phyloP scores from a whole-genome alignment of 2,797 vertebrate genomes.

The Danio albolineatus region DNA sequence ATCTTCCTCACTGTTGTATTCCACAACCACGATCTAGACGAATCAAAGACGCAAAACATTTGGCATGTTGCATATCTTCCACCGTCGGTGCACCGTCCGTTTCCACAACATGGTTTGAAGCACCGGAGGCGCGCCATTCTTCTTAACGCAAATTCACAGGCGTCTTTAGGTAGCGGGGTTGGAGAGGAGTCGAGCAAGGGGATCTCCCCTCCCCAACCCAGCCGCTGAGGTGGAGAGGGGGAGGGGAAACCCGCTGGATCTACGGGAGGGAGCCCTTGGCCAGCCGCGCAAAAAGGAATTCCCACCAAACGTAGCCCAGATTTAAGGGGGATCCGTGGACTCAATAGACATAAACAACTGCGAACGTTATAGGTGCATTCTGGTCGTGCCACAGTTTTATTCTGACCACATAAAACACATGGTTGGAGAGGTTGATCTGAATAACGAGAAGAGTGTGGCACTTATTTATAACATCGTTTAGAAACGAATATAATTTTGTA shows the following conservation, averaged over 20 bases:
- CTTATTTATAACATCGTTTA: not conserved
- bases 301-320: constrained; percentile 69
- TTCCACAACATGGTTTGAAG: constrained; percentile 28
- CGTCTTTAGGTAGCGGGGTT: constrained; percentile 76
- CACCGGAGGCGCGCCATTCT: constrained; percentile 54
- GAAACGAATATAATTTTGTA: not conserved
- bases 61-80: constrained; percentile 38
- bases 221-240: constrained; percentile 65
- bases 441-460: not conserved
- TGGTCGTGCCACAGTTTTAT: constrained; percentile 15
- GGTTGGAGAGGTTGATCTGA: not conserved
- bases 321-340: constrained; percentile 71
- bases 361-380: constrained; percentile 19
- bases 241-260: constrained; percentile 76
- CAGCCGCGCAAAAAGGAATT: constrained; percentile 74
- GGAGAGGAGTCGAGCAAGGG: constrained; percentile 74
- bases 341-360: constrained; percentile 63
- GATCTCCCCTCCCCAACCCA: constrained; percentile 65
- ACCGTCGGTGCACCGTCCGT: constrained; percentile 22
- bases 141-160: constrained; percentile 62
- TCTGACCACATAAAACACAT: constrained; percentile 23
- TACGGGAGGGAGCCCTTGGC: constrained; percentile 80
- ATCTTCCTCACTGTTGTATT: constrained; percentile 58
- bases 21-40: constrained; percentile 43
- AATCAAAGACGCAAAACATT: constrained; percentile 39